Conservation (phyloP, 2,797 vertebrate genomes). For the Saxicola maurus region DNA sequence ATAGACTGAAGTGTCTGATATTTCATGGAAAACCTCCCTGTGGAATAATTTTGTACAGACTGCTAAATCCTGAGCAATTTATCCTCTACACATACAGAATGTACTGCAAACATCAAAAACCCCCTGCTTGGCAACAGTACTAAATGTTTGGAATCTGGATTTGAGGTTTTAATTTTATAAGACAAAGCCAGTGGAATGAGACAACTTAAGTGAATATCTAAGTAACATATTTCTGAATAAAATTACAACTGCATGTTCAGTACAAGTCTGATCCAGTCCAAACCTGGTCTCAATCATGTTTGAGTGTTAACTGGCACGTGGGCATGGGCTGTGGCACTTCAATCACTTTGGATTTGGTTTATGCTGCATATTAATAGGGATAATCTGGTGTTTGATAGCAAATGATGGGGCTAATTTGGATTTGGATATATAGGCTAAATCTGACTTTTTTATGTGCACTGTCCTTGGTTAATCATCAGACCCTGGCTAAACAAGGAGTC, state of each 20-base stretch:
- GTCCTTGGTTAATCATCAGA: background rate
- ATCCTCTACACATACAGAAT: background rate
- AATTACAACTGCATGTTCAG: background rate
- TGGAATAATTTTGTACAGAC: background rate
- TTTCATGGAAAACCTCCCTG: background rate
- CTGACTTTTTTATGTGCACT: background rate
- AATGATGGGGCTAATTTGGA: background rate
- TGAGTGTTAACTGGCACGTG: background rate
- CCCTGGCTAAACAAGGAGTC: background rate
- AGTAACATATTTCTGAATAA: background rate
- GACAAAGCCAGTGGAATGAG: background rate
- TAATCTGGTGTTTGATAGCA: background rate
- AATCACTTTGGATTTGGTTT: background rate
- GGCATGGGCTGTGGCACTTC: background rate
- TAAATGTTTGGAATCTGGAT: background rate
- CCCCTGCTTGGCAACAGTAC: fast-evolving
- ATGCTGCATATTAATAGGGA: background rate
- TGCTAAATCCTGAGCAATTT: background rate
- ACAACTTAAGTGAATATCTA: background rate
- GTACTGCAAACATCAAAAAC: background rate
- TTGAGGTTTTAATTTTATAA: background rate
- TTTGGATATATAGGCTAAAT: background rate
- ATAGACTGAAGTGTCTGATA: background rate
- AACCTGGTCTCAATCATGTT: background rate
- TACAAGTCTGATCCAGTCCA: background rate